Conservation (phyloP, 2,888 invertebrate species). For the Pyrgus malvae region DNA sequence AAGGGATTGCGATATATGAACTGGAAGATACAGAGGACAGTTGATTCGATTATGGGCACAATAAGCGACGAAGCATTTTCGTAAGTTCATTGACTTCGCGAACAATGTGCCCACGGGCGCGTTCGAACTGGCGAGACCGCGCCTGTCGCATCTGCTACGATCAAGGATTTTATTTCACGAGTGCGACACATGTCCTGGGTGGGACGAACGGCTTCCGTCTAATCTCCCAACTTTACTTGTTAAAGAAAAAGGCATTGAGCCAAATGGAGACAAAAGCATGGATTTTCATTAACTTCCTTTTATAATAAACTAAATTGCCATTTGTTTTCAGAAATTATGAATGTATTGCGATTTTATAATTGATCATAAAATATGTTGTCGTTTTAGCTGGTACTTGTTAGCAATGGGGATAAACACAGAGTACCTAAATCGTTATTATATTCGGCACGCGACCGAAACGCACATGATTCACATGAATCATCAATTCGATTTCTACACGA, state of each 20-base stretch:
- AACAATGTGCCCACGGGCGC: constrained; percentile 67
- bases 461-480: constrained; percentile 20
- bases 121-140: constrained; percentile 48
- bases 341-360: too few species aligned
- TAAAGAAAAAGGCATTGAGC: not conserved
- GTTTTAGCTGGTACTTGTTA: too few species aligned
- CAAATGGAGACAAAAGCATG: not conserved
- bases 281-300: too few species aligned
- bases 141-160: constrained; percentile 67
- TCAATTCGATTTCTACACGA: constrained; percentile 12
- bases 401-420: too few species aligned
- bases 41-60: constrained; percentile 78
- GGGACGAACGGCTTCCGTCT: constrained; percentile 3
- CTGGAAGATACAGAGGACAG: constrained; percentile 69
- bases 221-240: not conserved
- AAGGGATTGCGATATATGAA: constrained; percentile 60
- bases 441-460: constrained; percentile 3
- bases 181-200: constrained; percentile 52
- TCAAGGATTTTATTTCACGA: constrained; percentile 65
- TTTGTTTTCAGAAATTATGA: too few species aligned
- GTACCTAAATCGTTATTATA: too few species aligned
- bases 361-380: too few species aligned
- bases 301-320: too few species aligned
- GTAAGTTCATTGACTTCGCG: constrained; percentile 77
- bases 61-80: constrained; percentile 74